Evolutionary conservation across 2,888 invertebrate species (phyloP).

Genomic region (Cryptocephalus moraei): DNA sequence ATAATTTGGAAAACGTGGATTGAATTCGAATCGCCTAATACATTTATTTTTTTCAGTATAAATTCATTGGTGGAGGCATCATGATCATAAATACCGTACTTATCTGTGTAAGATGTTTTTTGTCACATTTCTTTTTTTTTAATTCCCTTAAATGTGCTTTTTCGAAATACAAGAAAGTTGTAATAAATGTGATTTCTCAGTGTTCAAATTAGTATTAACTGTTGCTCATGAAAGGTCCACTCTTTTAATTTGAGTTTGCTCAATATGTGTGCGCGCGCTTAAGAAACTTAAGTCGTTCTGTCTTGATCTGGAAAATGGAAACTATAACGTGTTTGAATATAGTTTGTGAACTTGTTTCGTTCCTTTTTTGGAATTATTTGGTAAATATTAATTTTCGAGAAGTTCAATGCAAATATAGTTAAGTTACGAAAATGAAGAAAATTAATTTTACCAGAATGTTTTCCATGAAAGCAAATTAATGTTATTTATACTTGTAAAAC

Average conservation of each 20-base stretch:
- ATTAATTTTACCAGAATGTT: slow-evolving; percentile 23
- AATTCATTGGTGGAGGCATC: slow-evolving; percentile 34
- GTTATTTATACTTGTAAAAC: slow-evolving; percentile 22
- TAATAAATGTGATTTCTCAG: too few relatives aligned
- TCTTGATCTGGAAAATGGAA: too few relatives aligned
- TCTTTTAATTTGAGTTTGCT: too few relatives aligned
- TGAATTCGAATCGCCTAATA: slow-evolving; percentile 12
- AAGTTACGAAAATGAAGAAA: slow-evolving; percentile 2
- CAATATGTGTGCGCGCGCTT: too few relatives aligned
- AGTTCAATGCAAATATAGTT: slow-evolving; percentile 13
- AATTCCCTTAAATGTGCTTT: neutral
- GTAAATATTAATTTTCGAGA: slow-evolving; percentile 16
- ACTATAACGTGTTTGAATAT: too few relatives aligned
- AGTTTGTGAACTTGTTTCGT: slow-evolving; percentile 8
- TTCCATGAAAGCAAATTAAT: slow-evolving; percentile 26
- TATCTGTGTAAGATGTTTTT: slow-evolving; percentile 21
- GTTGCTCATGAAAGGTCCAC: too few relatives aligned
- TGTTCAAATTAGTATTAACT: too few relatives aligned
- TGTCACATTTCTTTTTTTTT: slow-evolving; percentile 1
- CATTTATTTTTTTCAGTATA: slow-evolving; percentile 35
- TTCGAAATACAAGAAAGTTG: neutral
- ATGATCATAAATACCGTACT: slow-evolving; percentile 27
- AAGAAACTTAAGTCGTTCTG: too few relatives aligned
- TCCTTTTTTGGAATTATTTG: slow-evolving; percentile 18
- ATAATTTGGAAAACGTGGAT: too few relatives aligned